phyloP scores from a whole-genome alignment of 2,888 invertebrate genomes.

The Crocallis elinguaria region DNA sequence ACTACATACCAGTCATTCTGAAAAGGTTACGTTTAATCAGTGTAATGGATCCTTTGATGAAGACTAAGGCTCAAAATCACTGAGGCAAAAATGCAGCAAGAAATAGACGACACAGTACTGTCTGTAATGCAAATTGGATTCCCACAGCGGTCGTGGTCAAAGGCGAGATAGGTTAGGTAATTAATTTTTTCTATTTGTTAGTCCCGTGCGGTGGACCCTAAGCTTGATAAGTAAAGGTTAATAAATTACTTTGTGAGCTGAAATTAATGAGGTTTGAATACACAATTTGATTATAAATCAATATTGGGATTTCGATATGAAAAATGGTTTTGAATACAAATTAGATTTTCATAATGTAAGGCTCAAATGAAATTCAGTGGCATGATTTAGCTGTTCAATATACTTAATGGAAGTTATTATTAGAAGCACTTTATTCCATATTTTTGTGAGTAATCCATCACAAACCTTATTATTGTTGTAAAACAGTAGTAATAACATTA shows the following conservation, averaged over 20 bases:
- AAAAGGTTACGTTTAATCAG: constrained; percentile 2
- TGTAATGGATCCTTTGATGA: not conserved
- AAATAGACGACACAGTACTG: not conserved
- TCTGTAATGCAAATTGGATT: too few relatives aligned
- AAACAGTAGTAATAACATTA: too few relatives aligned
- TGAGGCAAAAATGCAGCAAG: not conserved
- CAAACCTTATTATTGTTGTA: too few relatives aligned
- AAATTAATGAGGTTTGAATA: not conserved
- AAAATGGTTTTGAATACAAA: not conserved
- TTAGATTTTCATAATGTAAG: too few relatives aligned
- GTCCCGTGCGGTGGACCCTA: not conserved
- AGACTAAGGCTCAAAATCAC: not conserved
- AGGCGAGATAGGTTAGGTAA: too few relatives aligned
- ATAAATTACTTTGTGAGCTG: not conserved
- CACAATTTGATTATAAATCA: not conserved
- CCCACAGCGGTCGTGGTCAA: too few relatives aligned
- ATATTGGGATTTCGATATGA: not conserved
- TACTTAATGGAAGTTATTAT: too few relatives aligned
- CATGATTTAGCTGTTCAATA: too few relatives aligned
- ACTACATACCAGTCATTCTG: not conserved
- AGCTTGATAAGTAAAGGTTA: not conserved
- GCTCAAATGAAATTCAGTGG: too few relatives aligned
- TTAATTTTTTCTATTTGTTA: too few relatives aligned
- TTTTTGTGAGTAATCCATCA: too few relatives aligned
- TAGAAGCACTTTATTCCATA: too few relatives aligned